These are phyloP conservation scores for Tipula unca DNA, from an alignment of 2,888 invertebrate genomes.

Conservation along the genomic window DNA sequence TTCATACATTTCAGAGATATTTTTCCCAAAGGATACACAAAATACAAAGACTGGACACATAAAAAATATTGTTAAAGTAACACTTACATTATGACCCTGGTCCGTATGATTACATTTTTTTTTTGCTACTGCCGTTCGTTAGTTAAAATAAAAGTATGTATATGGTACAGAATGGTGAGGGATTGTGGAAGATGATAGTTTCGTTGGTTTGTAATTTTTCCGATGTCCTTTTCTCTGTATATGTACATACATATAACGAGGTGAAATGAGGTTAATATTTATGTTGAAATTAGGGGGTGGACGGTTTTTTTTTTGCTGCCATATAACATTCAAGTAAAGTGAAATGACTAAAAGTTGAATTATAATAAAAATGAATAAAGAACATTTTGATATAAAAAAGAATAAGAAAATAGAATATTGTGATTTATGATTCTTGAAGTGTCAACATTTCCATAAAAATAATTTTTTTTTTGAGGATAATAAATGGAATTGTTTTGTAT, in stretches of 20 bases:
- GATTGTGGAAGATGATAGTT: not conserved
- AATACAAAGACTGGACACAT: slow-evolving; percentile 17
- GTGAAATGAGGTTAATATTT: slow-evolving; percentile 17
- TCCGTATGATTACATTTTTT: slow-evolving; percentile 1
- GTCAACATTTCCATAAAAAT: slow-evolving; percentile 16
- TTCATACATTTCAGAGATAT: slow-evolving; percentile 14
- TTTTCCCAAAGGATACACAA: slow-evolving; percentile 18
- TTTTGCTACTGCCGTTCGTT: not conserved
- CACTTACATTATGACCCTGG: slow-evolving; percentile 19
- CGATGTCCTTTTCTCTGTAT: not conserved
- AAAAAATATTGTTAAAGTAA: slow-evolving; percentile 18
- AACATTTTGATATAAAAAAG: not conserved
- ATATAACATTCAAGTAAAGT: slow-evolving; percentile 1
- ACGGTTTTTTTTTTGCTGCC: not conserved
- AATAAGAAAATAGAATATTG: not conserved
- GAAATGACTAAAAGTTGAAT: slow-evolving; percentile 17
- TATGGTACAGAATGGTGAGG: not conserved
- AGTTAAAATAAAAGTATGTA: not conserved
- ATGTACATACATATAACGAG: not conserved
- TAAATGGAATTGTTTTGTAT: slow-evolving; percentile 14
- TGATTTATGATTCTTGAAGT: slow-evolving; percentile 18
- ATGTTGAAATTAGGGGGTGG: slow-evolving; percentile 8
- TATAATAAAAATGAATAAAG: slow-evolving; percentile 16
- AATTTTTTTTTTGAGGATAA: not conserved
- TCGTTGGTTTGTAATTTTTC: not conserved